Evolutionary conservation across 37 sponge, comb jelly and placozoan species (phyloP), one percentile per base, ranked within the genome.

Genomic region (Trichoplax adhaerens): DNA sequence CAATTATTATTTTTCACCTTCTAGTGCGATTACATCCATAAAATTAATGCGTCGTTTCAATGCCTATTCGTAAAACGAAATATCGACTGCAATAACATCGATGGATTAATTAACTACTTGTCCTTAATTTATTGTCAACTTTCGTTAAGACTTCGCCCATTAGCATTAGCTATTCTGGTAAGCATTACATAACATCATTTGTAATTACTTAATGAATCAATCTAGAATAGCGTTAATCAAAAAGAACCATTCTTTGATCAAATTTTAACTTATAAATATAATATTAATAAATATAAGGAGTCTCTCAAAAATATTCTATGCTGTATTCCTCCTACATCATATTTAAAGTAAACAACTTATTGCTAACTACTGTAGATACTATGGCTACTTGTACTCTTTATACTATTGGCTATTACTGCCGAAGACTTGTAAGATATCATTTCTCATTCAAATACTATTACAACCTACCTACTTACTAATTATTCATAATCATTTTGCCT

Each of bases 331-430:
- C 29, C 29, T 29, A 29, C 29, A 29, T 29, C 29, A 29, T 29
- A 29, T 29, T 29, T 29, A 29, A 29, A 29, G 29, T 29, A 29
- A 29, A 29, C 29, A 29, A 29, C 29, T 29, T 29, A 29, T 29
- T 29, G 29, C 29, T 29, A 29, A 29, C 29, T 29, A 29, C 29
- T 29, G 29, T 29, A 90, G 91, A 91, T 91, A 68, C 1, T 88
- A 1, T 96, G 98, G 98, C 72, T 92, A 47, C 55, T 83, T 0
- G 83, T 83, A 67, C 85, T 96, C 12, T 91, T 96, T 64, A 72
- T 96, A 1, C 81, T 83, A 47, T 75, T 96, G 60, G 98, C 87
- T 59, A 75, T 91, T 3, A 91, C 93, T 55, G 98, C 98, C 6
- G 93, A 96, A 59, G 98, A 96, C 63, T 96, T 82, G 86, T 90